Evolutionary conservation across 2,888 invertebrate genomes (phyloP), one percentile per base, ranked within the genome.

Genomic region (Drosophila imparisetae): DNA sequence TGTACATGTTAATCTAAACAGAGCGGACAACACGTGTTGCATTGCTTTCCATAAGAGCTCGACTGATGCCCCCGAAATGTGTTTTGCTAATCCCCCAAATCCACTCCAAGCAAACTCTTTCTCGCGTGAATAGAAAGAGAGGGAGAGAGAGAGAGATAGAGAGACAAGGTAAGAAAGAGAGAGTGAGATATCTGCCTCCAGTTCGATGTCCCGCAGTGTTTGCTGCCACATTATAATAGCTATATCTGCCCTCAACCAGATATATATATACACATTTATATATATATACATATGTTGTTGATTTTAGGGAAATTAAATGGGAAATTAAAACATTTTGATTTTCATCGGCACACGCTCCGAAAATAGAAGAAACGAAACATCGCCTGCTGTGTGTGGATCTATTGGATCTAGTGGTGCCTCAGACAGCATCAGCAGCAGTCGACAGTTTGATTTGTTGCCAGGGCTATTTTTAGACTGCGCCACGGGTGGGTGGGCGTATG

Each of bases 371-470:
- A 53, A 18, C 40, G n/a, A 27, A 21, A 30, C 29, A 48, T 42
- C 57, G 63, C 76, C 63, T 60, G 76, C 78, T 76, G 77, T 59
- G 76, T 57, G 63, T 63, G 38, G 48, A 67, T 58, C 45, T 76
- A 27, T 34, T 42, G 60, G 63, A 71, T 64, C 57, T 62, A 54
- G 32, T 21, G 21, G 8, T 55, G 55, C 38, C 54, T 36, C 54
- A 36, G 54, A 36, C 60, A 45, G 58, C 55, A 36, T 38, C 66
- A 45, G 42, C 11, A 13, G 42, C 34, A 61, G 58, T 67, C 53
- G 52, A 53, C 62, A 68, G 50, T 69, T 77, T 77, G 77, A 77
- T 77, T 77, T 77, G 77, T 77, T 67, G 73, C 40, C 72, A 48
- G 21, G 42, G 48, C 60, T 77, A 77, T 77, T 73, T 77, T 54